phyloP scores from a whole-genome alignment of 2,113 vertebrate species.

The Odobenus rosmarus region DNA sequence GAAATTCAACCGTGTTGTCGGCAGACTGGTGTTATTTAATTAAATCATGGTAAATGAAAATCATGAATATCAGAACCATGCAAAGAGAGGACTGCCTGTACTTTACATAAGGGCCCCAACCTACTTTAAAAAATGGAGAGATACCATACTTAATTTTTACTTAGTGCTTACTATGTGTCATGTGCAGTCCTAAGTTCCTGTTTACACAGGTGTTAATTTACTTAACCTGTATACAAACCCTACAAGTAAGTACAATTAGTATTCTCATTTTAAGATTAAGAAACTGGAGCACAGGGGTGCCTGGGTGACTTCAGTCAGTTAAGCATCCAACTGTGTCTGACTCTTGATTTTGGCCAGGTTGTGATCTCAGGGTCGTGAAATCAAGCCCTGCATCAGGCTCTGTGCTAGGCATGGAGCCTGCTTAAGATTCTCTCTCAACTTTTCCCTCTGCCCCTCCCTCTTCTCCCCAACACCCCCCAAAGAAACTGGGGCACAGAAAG shows the following conservation, averaged over 20 bases:
- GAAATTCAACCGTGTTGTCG: not conserved
- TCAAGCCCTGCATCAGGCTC: too few relatives aligned
- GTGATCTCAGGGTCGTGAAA: too few relatives aligned
- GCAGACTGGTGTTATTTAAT: not conserved
- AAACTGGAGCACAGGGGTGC: not conserved
- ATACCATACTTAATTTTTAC: not conserved
- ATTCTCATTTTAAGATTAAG: not conserved
- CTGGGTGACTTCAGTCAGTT: too few relatives aligned
- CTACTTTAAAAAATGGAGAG: not conserved
- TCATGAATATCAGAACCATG: not conserved
- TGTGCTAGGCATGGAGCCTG: too few relatives aligned
- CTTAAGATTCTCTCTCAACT: not conserved
- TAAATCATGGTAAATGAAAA: not conserved
- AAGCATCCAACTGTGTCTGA: too few relatives aligned
- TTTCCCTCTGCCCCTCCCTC: not conserved
- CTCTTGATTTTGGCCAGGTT: too few relatives aligned
- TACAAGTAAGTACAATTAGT: not conserved
- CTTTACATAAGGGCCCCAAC: not conserved
- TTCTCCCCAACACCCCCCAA: not conserved
- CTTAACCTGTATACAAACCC: not conserved
- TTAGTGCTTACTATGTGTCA: not conserved
- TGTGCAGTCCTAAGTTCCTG: not conserved
- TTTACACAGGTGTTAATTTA: not conserved
- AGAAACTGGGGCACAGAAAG: not conserved
- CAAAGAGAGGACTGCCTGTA: not conserved